Evolutionary conservation across 2,113 vertebrate species (phyloP).

Genomic region (Argyrosomus japonicus): DNA sequence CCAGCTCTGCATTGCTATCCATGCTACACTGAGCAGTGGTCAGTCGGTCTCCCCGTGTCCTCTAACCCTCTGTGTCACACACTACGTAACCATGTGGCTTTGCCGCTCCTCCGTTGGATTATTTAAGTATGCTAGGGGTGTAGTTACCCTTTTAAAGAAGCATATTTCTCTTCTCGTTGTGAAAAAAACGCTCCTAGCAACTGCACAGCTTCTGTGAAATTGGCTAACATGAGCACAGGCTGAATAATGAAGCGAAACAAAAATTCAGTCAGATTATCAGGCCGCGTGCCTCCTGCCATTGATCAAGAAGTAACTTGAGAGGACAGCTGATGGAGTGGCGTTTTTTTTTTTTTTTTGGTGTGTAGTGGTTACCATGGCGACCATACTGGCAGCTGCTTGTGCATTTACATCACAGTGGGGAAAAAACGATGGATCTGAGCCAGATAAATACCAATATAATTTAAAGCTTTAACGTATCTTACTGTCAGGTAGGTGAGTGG

Average conservation of each 20-base stretch:
- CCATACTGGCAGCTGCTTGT: not conserved
- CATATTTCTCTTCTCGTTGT: not conserved
- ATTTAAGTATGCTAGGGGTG: not conserved
- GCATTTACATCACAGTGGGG: not conserved
- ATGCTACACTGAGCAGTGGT: not conserved
- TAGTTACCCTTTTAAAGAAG: not conserved
- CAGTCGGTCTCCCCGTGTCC: not conserved
- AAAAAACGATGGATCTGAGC: not conserved
- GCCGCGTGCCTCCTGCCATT: not conserved
- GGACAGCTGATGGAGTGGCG: not conserved
- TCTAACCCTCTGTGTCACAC: not conserved
- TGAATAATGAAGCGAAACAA: not conserved
- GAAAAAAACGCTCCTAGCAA: not conserved
- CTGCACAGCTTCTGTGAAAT: not conserved
- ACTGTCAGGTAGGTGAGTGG: not conserved
- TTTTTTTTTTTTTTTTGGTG: not conserved
- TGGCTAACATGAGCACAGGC: not conserved
- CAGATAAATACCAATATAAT: not conserved
- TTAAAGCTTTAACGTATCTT: not conserved
- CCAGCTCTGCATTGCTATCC: not conserved
- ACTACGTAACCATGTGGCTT: not conserved
- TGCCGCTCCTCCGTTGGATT: not conserved
- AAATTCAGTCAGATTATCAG: not conserved
- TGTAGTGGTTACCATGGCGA: conserved; percentile 2
- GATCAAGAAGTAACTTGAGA: not conserved